phyloP scores from a whole-genome alignment of 2,113 vertebrate genomes.

The Gorsachius goisagi region DNA sequence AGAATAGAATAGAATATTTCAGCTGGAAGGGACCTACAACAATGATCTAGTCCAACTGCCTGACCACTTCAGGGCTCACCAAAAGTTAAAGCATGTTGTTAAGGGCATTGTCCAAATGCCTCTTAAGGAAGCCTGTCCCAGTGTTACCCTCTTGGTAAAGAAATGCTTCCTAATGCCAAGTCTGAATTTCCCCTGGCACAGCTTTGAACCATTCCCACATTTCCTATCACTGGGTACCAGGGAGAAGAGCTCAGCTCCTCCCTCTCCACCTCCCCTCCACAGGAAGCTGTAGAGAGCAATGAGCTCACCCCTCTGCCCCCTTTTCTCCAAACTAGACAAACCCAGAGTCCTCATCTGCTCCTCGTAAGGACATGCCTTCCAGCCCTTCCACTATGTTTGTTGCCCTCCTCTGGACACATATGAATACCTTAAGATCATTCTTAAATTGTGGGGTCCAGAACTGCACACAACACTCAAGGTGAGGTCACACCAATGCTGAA shows the following conservation, averaged over 20 bases:
- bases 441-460: background rate
- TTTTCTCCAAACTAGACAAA: background rate
- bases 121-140: background rate
- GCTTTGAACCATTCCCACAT: background rate
- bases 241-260: too few species aligned
- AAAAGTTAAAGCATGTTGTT: background rate
- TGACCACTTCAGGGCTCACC: background rate
- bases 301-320: background rate
- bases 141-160: background rate
- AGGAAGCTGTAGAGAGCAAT: too few species aligned
- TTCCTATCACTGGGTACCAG: background rate
- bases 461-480: background rate
- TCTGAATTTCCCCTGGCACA: background rate
- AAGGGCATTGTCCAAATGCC: background rate
- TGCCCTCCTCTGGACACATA: background rate
- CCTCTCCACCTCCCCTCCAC: background rate
- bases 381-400: background rate
- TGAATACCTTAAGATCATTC: background rate
- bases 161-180: background rate
- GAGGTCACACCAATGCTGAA: rapidly evolving
- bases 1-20: background rate
- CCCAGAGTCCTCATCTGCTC: background rate
- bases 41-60: too few species aligned
- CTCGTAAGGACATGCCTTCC: background rate
- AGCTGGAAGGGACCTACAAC: background rate